These are phyloP conservation scores for Sarcophaga rosellei DNA, from an alignment of 2,888 invertebrate species.

Conservation along the genomic window DNA sequence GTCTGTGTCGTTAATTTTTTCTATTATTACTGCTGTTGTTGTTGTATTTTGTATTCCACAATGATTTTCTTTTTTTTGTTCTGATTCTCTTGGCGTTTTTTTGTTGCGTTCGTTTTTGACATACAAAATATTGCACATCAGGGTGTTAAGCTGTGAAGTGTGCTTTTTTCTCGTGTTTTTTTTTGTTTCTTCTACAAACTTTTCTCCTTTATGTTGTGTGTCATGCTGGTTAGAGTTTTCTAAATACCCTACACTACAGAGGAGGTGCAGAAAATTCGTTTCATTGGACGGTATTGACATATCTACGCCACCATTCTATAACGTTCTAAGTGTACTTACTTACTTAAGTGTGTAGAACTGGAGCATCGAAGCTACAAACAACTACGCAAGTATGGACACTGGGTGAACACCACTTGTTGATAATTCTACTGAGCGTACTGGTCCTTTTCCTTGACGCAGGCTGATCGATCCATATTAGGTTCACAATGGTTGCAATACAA, in stretches of 20 bases:
- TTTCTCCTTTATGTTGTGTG: constrained; percentile 27
- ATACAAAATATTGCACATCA: constrained; percentile 77
- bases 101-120: constrained; percentile 52
- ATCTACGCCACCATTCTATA: no score
- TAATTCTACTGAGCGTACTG: no score
- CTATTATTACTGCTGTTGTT: not conserved
- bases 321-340: no score
- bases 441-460: no score
- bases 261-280: no score
- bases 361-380: no score
- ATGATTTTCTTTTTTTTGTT: constrained; percentile 15
- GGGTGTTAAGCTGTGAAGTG: constrained; percentile 80
- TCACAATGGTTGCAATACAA: no score
- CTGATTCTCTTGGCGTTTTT: constrained; percentile 32
- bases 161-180: constrained; percentile 67
- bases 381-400: no score
- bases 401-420: no score
- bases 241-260: not conserved
- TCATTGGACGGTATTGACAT: no score
- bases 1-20: constrained; percentile 62
- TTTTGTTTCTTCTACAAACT: not conserved
- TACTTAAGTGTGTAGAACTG: no score
- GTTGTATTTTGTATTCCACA: constrained; percentile 42
- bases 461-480: no score
- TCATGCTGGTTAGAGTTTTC: constrained; percentile 39